Percentiles rank a stretch among this genome's conserved stretches.
Conservation (phyloP, 2,888 invertebrate genomes). For the Pemphredon lugubris region DNA sequence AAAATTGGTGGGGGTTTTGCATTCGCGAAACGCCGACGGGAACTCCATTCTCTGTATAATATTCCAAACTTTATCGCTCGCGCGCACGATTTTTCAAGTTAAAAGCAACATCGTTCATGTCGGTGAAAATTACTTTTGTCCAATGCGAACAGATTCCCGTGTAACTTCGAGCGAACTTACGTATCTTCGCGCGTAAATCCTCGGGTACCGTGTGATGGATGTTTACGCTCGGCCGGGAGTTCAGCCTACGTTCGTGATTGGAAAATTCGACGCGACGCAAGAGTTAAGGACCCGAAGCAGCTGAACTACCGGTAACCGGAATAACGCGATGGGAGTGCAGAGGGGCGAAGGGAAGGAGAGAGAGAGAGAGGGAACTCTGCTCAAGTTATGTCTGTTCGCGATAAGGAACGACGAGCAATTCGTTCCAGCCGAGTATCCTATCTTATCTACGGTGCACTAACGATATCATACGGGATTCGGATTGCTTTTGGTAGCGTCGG, state of each 20-base stretch:
- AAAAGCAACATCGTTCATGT: no score
- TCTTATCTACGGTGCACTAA: constrained; percentile 68
- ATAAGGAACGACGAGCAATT: constrained; percentile 71
- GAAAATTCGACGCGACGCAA: constrained; percentile 34
- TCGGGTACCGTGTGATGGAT: constrained; percentile 1
- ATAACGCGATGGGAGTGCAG: constrained; percentile 40
- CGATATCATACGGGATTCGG: constrained; percentile 63
- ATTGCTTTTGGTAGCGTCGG: constrained; percentile 47
- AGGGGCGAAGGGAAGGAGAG: no score
- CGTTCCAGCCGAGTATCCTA: constrained; percentile 64
- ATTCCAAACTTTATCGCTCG: no score
- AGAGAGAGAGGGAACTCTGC: constrained; percentile 35
- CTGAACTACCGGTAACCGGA: constrained; percentile 29
- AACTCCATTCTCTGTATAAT: no score
- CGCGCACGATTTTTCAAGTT: no score
- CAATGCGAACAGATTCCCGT: no score
- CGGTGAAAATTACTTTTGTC: no score
- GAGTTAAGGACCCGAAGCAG: constrained; percentile 26
- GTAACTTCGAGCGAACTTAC: no score
- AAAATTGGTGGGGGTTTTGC: no score
- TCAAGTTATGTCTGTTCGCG: constrained; percentile 68
- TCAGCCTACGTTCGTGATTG: background rate
- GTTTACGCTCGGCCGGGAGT: background rate
- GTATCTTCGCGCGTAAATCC: no score
- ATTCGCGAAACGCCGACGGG: no score